phyloP scores from a whole-genome alignment of 2,113 vertebrate genomes.

The Morphnarchus princeps region DNA sequence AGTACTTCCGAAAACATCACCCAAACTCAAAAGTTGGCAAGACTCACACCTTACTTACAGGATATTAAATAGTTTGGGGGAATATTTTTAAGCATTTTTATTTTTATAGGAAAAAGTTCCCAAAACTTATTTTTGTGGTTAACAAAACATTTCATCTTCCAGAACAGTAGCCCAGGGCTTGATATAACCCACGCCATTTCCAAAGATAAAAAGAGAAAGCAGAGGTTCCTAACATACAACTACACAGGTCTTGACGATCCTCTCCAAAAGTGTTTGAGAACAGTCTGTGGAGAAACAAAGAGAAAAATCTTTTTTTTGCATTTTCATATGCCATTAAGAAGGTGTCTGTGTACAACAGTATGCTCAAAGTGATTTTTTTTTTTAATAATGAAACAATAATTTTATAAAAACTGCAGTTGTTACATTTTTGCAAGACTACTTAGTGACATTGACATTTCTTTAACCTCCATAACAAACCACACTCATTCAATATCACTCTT shows the following conservation, averaged over 20 bases:
- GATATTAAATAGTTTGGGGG: background rate
- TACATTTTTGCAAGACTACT: slow-evolving; percentile 31
- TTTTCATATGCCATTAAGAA: background rate
- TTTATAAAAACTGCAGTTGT: slow-evolving; percentile 1
- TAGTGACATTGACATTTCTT: slow-evolving; percentile 54
- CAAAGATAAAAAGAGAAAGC: background rate
- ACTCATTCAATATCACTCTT: slow-evolving; percentile 32
- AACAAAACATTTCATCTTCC: background rate
- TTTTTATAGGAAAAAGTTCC: background rate
- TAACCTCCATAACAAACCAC: slow-evolving; percentile 57
- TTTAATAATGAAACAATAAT: background rate
- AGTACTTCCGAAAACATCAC: background rate
- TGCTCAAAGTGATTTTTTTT: background rate
- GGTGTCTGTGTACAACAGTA: background rate
- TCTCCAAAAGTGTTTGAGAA: background rate
- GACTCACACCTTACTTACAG: background rate
- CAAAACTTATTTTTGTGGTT: background rate
- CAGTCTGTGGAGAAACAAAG: background rate
- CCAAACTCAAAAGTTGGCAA: background rate
- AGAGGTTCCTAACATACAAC: background rate
- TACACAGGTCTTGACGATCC: background rate
- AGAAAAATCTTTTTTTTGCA: background rate
- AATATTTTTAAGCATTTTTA: background rate
- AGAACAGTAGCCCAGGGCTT: background rate
- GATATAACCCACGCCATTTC: rapidly evolving